phyloP scores from a whole-genome alignment of 1,140 invertebrate genomes.

The Drosophila sechellia region DNA sequence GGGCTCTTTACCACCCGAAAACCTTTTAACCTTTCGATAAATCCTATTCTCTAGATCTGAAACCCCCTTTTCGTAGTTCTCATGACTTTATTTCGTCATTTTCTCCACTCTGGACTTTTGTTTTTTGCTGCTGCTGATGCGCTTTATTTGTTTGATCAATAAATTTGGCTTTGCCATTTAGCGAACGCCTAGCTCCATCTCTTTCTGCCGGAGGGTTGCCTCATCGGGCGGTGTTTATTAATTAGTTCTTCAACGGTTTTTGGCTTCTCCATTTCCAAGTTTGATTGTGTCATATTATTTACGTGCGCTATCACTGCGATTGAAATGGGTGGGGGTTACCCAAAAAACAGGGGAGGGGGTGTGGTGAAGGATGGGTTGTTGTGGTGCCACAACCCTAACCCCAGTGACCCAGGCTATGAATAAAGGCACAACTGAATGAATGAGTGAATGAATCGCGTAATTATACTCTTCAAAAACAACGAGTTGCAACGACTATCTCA shows the following conservation, averaged over 20 bases:
- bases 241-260: conserved; percentile 70
- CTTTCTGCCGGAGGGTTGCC: conserved; percentile 45
- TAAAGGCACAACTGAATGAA: conserved; percentile 16
- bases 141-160: conserved; percentile 81
- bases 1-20: neutral
- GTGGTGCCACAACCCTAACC: conserved; percentile 44
- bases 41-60: neutral
- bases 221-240: conserved; percentile 66
- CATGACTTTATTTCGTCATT: conserved; percentile 44
- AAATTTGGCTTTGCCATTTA: conserved; percentile 64
- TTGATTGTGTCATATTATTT: conserved; percentile 78
- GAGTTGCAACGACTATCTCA: neutral
- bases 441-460: conserved; percentile 35
- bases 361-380: neutral
- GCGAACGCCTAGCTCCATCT: conserved; percentile 6
- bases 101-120: conserved; percentile 25
- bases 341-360: neutral
- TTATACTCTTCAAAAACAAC: conserved; percentile 9
- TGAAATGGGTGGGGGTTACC: neutral
- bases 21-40: conserved; percentile 9
- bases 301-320: conserved; percentile 50
- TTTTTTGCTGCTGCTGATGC: conserved; percentile 38
- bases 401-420: conserved; percentile 38
- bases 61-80: neutral
- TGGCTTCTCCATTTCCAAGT: conserved; percentile 44